A percentile compares a stretch with the other conserved stretches of the same genome.
These are phyloP conservation scores for Stegastes partitus DNA, from an alignment of 2,113 vertebrate species.

Conservation along the genomic window DNA sequence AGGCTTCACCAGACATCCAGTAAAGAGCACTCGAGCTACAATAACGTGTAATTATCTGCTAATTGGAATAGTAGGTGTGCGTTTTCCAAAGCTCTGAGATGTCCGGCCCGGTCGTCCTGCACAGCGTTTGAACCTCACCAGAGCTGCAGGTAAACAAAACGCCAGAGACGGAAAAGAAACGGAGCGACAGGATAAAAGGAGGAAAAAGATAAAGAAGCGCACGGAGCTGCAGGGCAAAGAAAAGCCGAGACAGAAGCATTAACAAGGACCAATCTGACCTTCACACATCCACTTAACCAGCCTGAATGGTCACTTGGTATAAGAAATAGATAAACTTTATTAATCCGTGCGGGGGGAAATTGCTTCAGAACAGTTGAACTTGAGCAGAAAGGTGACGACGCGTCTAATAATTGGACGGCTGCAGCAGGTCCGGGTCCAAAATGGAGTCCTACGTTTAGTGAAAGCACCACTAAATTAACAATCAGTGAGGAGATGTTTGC, in stretches of 20 bases:
- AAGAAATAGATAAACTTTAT: no score
- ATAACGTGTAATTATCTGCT: slow-evolving; percentile 22
- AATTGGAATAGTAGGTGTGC: slow-evolving; percentile 22
- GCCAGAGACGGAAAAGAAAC: neutral
- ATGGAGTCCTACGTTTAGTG: no score
- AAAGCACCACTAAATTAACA: no score
- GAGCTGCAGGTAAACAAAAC: slow-evolving; percentile 22
- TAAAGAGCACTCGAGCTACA: neutral
- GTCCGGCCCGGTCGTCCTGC: neutral
- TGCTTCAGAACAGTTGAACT: no score
- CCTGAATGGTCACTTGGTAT: neutral
- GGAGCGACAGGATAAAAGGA: neutral
- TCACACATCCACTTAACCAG: slow-evolving; percentile 6
- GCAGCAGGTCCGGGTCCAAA: no score
- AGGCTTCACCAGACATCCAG: slow-evolving; percentile 6
- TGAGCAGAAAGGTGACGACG: no score
- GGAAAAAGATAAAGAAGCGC: neutral
- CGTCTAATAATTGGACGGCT: no score
- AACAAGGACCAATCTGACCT: neutral
- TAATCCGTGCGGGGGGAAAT: no score
- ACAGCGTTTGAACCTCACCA: neutral
- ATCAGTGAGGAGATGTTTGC: no score
- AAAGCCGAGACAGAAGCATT: neutral
- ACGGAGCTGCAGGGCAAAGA: neutral
- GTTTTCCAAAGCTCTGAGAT: slow-evolving; percentile 26